Percentiles rank a stretch among this genome's conserved stretches.
Evolutionary conservation across 2,797 vertebrate species (phyloP).

Genomic region (Molossus alvarezi): DNA sequence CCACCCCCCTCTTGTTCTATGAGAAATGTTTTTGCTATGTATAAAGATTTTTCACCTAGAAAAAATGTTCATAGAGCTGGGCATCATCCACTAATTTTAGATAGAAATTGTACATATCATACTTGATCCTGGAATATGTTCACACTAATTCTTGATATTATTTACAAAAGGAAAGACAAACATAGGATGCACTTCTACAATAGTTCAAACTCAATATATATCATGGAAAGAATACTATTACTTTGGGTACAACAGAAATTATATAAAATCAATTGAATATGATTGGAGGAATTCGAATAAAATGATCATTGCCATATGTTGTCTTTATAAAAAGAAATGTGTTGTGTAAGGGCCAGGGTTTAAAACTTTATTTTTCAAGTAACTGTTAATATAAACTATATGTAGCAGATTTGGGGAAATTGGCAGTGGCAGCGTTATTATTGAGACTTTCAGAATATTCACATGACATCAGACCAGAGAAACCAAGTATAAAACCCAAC

Average conservation of each 20-base stretch:
- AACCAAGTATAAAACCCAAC: background rate
- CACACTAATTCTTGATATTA: background rate
- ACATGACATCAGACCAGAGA: background rate
- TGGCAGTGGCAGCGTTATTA: background rate
- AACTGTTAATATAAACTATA: background rate
- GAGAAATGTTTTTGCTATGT: background rate
- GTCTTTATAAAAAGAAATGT: background rate
- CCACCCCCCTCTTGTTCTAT: background rate
- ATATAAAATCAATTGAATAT: background rate
- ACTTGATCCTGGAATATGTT: background rate
- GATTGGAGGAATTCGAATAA: conserved; percentile 8
- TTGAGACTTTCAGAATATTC: background rate
- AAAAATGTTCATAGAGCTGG: background rate
- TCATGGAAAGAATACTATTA: background rate
- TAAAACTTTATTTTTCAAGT: background rate
- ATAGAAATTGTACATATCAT: conserved; percentile 51
- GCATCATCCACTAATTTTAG: background rate
- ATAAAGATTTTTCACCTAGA: background rate
- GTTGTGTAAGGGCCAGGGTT: background rate
- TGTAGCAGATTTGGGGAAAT: background rate
- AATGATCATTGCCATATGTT: conserved; percentile 24
- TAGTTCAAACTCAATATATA: conserved; percentile 19
- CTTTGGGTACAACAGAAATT: background rate
- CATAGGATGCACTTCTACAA: background rate
- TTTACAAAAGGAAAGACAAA: conserved; percentile 7